phyloP scores from a whole-genome alignment of 2,113 vertebrate genomes.

The Misgurnus mizolepis region DNA sequence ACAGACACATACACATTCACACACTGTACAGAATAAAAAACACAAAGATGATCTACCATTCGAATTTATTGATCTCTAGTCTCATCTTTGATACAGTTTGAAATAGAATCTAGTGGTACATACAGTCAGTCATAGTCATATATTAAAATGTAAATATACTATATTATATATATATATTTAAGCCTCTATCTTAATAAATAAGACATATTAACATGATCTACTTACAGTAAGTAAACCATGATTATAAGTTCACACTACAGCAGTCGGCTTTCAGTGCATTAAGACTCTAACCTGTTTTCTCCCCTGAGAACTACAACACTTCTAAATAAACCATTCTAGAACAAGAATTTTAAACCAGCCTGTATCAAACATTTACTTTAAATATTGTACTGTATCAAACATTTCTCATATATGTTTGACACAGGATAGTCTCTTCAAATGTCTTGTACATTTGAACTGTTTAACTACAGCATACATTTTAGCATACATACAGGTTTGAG shows the following conservation, averaged over 20 bases:
- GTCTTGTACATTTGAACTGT: slow-evolving; percentile 1
- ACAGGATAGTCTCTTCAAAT: not conserved
- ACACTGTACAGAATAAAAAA: not conserved
- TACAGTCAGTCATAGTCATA: slow-evolving; percentile 12
- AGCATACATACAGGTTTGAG: not conserved
- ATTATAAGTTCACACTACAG: slow-evolving; percentile 19
- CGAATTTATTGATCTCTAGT: slow-evolving; percentile 45
- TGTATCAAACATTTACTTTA: slow-evolving; percentile 15
- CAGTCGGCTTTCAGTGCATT: slow-evolving; percentile 37
- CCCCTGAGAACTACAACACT: slow-evolving; percentile 52
- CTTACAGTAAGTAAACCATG: slow-evolving; percentile 27
- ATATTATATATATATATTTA: not conserved
- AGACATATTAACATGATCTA: slow-evolving; percentile 34
- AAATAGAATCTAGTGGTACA: slow-evolving; percentile 25
- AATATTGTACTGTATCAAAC: no score
- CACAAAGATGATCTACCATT: slow-evolving; percentile 23
- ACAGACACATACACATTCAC: no score
- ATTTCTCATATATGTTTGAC: no score
- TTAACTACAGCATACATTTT: not conserved
- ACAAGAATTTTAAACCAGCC: slow-evolving; percentile 19
- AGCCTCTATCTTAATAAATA: slow-evolving; percentile 40
- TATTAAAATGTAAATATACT: slow-evolving; percentile 1
- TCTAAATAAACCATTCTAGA: slow-evolving; percentile 22
- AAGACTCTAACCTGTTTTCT: slow-evolving; percentile 16
- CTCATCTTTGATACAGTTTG: slow-evolving; percentile 31